Evolutionary conservation across 2,888 invertebrate genomes (phyloP).

Genomic region (Ptilodon capucinus): DNA sequence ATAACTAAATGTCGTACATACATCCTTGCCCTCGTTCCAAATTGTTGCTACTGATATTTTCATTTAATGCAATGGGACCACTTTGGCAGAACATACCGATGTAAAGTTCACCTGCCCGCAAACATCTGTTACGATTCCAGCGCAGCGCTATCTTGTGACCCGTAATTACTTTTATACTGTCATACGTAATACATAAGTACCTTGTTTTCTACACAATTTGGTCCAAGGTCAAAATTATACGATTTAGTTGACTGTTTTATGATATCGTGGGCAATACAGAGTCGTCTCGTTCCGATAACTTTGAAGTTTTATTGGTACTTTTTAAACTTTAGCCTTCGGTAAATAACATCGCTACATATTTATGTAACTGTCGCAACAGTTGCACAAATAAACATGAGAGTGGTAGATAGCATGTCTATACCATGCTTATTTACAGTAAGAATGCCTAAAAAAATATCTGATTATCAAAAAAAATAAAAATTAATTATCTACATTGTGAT

Average conservation of each 20-base stretch:
- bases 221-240: conserved; percentile 25
- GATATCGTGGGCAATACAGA: conserved; percentile 13
- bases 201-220: conserved; percentile 22
- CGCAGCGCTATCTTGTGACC: not conserved
- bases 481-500: no score
- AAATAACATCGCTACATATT: not conserved
- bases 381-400: no score
- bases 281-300: conserved; percentile 1
- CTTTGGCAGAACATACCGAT: conserved; percentile 13
- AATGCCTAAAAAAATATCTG: no score
- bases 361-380: no score
- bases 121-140: conserved; percentile 28
- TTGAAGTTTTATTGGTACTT: not conserved
- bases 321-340: not conserved
- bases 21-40: conserved; percentile 25
- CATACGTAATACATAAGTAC: conserved; percentile 14
- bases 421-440: no score
- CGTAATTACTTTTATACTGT: conserved; percentile 11
- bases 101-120: conserved; percentile 9
- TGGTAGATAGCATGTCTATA: no score
- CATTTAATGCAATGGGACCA: conserved; percentile 10
- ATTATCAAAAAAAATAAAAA: no score
- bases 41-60: conserved; percentile 26
- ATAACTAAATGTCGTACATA: not conserved
- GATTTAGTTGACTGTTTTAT: conserved; percentile 22